Percentiles rank a stretch among this genome's conserved stretches.
Evolutionary conservation across 2,797 vertebrate genomes (phyloP).

Genomic region (Esox lucius): DNA sequence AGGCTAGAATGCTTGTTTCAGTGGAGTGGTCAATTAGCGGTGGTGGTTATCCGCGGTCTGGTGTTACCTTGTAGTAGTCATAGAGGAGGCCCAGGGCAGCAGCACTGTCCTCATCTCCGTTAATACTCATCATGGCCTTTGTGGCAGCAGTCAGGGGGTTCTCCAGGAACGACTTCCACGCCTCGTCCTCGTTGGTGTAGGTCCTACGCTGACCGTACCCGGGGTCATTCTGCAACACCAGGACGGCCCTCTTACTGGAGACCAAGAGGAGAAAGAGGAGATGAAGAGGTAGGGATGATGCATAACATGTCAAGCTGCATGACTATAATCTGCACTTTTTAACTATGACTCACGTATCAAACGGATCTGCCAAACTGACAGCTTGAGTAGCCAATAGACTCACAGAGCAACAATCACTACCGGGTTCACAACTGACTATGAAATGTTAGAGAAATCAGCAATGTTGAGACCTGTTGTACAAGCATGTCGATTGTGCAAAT

Average conservation of each 20-base stretch:
- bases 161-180: slow-evolving; percentile 98
- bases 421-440: slow-evolving; percentile 52
- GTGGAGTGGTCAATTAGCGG: too few relatives aligned
- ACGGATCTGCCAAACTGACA: not conserved
- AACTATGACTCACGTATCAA: too few relatives aligned
- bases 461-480: slow-evolving; percentile 63
- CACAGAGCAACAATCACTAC: slow-evolving; percentile 49
- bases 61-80: slow-evolving; percentile 90
- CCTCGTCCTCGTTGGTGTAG: slow-evolving; percentile 95
- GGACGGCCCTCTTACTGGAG: slow-evolving; percentile 89
- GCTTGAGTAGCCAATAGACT: not conserved
- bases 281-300: not conserved
- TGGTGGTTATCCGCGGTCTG: too few relatives aligned
- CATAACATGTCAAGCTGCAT: not conserved
- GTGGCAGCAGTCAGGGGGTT: slow-evolving; percentile 97
- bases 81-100: slow-evolving; percentile 93
- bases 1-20: too few relatives aligned
- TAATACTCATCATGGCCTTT: slow-evolving; percentile 99
- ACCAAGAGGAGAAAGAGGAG: not conserved
- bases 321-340: too few relatives aligned
- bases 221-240: slow-evolving; percentile 95
- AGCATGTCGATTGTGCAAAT: slow-evolving; percentile 72
- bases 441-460: slow-evolving; percentile 49
- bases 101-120: slow-evolving; percentile 96
- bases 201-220: slow-evolving; percentile 89